Evolutionary conservation across 1,140 invertebrate species (phyloP).

Genomic region (Zaprionus ghesquierei): DNA sequence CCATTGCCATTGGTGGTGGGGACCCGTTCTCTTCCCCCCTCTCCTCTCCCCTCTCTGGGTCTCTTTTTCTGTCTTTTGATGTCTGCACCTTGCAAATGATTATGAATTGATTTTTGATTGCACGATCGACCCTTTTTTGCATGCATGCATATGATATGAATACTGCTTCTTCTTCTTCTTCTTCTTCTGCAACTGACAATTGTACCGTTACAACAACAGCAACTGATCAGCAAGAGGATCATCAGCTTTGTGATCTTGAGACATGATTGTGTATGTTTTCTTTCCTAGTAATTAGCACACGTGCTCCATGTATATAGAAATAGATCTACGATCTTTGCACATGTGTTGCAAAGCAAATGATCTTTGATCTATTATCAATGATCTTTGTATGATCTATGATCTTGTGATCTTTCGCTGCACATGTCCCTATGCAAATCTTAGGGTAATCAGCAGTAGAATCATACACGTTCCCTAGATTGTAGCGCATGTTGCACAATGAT

Average conservation of each 20-base stretch:
- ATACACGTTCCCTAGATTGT: constrained; percentile 17
- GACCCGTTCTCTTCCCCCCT: neutral
- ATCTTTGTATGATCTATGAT: neutral
- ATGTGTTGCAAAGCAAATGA: neutral
- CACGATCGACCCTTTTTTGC: constrained; percentile 12
- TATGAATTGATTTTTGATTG: constrained; percentile 82
- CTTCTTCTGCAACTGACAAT: neutral
- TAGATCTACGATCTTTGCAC: constrained; percentile 16
- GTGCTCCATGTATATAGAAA: constrained; percentile 28
- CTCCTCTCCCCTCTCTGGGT: neutral
- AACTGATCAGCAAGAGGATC: constrained; percentile 1
- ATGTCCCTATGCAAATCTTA: constrained; percentile 11
- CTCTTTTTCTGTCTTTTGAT: constrained; percentile 29
- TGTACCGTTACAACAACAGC: constrained; percentile 42
- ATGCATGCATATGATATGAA: constrained; percentile 41
- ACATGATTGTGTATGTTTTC: neutral
- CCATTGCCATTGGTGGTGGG: constrained; percentile 5
- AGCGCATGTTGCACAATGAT: constrained; percentile 52
- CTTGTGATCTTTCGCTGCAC: constrained; percentile 1
- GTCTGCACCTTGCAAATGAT: constrained; percentile 80
- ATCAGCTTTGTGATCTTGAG: neutral
- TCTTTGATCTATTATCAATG: constrained; percentile 13
- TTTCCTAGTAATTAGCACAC: constrained; percentile 69
- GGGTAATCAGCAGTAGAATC: constrained; percentile 24
- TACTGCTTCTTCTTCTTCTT: constrained; percentile 40